Evolutionary conservation across 2,113 vertebrate genomes (phyloP).

Genomic region (Phylloscopus whistleri): DNA sequence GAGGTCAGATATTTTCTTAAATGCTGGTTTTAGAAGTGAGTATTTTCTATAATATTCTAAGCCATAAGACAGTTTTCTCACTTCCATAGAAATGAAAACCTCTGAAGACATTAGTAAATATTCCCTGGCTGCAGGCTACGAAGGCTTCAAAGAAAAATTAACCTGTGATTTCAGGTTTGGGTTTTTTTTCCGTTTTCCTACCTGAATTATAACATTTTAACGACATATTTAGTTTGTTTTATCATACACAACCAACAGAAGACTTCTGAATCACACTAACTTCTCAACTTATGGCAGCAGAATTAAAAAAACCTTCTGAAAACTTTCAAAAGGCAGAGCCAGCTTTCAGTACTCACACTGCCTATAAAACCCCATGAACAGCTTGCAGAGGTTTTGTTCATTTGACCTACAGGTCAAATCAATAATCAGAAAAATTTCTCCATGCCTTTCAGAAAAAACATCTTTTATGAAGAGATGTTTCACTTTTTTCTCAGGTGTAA

Average conservation of each 20-base stretch:
- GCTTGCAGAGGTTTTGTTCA: neutral
- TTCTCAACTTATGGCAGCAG: neutral
- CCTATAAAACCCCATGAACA: neutral
- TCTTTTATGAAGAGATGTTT: neutral
- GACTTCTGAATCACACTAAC: neutral
- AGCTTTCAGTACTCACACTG: neutral
- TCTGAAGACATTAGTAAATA: neutral
- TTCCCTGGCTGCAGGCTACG: neutral
- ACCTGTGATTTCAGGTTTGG: neutral
- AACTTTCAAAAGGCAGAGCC: neutral
- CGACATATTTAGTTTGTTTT: neutral
- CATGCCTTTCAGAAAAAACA: neutral
- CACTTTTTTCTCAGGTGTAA: neutral
- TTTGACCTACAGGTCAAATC: neutral
- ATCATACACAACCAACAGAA: neutral
- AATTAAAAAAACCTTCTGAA: neutral
- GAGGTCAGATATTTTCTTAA: conserved; percentile 52
- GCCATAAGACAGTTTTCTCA: neutral
- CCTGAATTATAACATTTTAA: neutral
- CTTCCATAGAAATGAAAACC: neutral
- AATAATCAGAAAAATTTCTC: neutral
- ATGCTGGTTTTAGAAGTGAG: neutral
- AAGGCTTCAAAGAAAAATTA: neutral
- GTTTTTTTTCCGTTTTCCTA: neutral
- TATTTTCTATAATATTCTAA: neutral